Evolutionary conservation across 2,888 invertebrate genomes (phyloP).

Genomic region (Xanthorhoe designata): DNA sequence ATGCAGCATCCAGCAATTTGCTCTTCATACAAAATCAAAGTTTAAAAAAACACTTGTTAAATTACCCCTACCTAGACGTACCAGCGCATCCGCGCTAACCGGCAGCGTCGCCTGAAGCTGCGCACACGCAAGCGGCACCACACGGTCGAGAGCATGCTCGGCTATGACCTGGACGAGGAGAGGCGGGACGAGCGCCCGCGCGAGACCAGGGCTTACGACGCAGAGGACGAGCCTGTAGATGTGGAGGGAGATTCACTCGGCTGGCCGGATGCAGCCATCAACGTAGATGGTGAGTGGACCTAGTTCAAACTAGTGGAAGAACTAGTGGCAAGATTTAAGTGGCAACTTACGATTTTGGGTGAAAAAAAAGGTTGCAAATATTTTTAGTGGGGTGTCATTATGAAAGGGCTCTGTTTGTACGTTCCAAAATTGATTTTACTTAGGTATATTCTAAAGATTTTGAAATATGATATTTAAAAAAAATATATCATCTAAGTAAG

Average conservation of each 20-base stretch:
- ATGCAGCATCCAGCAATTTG: too few species aligned
- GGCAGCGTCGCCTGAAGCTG: constrained; percentile 79
- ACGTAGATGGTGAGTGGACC: constrained; percentile 43
- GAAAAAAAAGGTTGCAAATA: too few species aligned
- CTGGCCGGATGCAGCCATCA: constrained; percentile 79
- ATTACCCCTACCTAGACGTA: constrained; percentile 60
- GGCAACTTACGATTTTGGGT: too few species aligned
- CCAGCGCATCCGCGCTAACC: constrained; percentile 81
- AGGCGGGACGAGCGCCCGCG: constrained; percentile 76
- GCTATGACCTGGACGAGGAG: constrained; percentile 79
- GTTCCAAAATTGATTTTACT: too few species aligned
- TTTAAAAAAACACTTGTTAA: too few species aligned
- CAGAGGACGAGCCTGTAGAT: constrained; percentile 82
- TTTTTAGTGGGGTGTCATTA: too few species aligned
- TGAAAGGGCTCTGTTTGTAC: too few species aligned
- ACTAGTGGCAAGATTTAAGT: too few species aligned
- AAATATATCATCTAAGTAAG: neutral
- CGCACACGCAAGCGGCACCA: constrained; percentile 83
- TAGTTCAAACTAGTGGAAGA: too few species aligned
- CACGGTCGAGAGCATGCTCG: constrained; percentile 83
- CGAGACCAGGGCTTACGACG: constrained; percentile 71
- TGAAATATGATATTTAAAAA: too few species aligned
- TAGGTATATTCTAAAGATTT: too few species aligned
- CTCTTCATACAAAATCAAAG: too few species aligned
- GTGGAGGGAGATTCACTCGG: constrained; percentile 82